These are phyloP conservation scores for Psylliodes chrysocephalus DNA, from an alignment of 2,888 invertebrate genomes.

Conservation along the genomic window DNA sequence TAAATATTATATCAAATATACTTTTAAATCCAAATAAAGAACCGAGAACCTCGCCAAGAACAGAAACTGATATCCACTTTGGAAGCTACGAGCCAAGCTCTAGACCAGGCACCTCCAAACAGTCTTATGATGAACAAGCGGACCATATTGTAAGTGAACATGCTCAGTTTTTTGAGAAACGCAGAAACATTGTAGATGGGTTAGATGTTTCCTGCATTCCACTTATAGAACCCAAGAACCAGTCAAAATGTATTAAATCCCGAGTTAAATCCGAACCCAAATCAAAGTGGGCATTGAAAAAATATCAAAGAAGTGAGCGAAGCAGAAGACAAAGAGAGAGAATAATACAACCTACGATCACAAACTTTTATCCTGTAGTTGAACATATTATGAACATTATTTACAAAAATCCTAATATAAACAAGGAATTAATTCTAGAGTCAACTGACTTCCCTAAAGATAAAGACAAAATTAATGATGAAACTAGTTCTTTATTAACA, in stretches of 20 bases:
- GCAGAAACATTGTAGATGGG: no score
- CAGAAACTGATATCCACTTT: no score
- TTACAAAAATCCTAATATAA: no score
- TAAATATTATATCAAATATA: neutral
- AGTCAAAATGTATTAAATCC: no score
- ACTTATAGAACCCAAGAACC: no score
- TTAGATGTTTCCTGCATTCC: neutral
- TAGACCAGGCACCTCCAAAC: no score
- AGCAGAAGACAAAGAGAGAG: conserved; percentile 6
- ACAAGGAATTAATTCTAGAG: no score
- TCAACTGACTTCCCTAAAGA: neutral
- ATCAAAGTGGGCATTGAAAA: neutral
- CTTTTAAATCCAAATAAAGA: neutral
- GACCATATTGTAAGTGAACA: neutral
- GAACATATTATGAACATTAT: neutral
- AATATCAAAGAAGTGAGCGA: conserved; percentile 12
- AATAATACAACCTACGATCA: neutral
- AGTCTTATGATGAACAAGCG: neutral
- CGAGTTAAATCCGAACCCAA: neutral
- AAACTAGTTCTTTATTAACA: neutral
- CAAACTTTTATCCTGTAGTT: neutral
- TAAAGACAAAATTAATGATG: neutral
- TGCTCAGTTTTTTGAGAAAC: neutral
- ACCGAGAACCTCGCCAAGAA: no score
- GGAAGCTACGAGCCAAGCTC: no score